phyloP scores from a whole-genome alignment of 92 coral and sea anemone species.

The Epizoanthus scotinus region DNA sequence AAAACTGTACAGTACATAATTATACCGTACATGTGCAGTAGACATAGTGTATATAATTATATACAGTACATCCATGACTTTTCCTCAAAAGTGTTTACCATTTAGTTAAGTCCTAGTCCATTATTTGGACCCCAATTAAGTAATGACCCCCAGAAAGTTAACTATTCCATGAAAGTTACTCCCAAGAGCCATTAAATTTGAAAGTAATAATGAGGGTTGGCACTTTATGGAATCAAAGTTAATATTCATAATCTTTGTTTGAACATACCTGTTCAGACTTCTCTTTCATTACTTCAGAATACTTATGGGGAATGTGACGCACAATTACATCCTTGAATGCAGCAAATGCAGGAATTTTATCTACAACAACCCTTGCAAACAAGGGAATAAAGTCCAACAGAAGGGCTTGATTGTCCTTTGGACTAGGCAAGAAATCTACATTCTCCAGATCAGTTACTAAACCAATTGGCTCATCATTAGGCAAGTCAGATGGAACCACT shows the following conservation, averaged over 20 bases:
- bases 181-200: background rate
- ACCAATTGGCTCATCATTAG: slow-evolving; percentile 45
- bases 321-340: slow-evolving; percentile 54
- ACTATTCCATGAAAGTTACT: too few relatives aligned
- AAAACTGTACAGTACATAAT: too few relatives aligned
- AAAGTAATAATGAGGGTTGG: too few relatives aligned
- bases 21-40: too few relatives aligned
- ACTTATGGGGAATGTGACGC: slow-evolving; percentile 65
- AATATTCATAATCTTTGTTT: too few relatives aligned
- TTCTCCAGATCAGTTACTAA: slow-evolving; percentile 49
- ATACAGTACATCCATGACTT: too few relatives aligned
- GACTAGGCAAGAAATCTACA: slow-evolving; percentile 58
- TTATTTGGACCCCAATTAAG: too few relatives aligned
- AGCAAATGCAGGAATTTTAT: slow-evolving; percentile 54
- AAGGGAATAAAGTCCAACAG: slow-evolving; percentile 64
- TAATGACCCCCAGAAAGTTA: too few relatives aligned
- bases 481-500: slow-evolving; percentile 26
- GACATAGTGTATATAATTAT: too few relatives aligned
- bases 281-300: slow-evolving; percentile 50
- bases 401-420: slow-evolving; percentile 57
- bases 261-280: slow-evolving; percentile 61
- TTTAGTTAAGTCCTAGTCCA: too few relatives aligned
- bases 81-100: too few relatives aligned
- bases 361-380: slow-evolving; percentile 53
- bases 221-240: too few relatives aligned